Conservation (phyloP, 1,140 invertebrate genomes). For the Chionoecetes opilio region DNA sequence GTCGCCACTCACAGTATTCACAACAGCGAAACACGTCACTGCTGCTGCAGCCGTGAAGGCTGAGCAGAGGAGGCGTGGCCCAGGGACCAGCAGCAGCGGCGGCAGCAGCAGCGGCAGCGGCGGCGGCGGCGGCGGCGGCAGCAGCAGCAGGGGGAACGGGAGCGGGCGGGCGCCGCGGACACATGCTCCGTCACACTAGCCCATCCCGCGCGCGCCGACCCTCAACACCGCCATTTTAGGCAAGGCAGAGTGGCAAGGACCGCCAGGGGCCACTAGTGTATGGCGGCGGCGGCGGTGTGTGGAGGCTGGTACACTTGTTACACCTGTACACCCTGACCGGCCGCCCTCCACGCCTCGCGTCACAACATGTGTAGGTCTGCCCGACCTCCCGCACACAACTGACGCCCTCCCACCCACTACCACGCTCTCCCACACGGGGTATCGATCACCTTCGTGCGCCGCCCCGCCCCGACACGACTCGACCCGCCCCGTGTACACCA, state of each 20-base stretch:
- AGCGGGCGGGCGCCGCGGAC: slow-evolving; percentile 75
- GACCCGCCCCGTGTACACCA: slow-evolving; percentile 32
- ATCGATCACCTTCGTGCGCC: slow-evolving; percentile 46
- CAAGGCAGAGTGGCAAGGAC: slow-evolving; percentile 65
- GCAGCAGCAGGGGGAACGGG: slow-evolving; percentile 66
- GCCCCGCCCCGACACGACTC: not conserved
- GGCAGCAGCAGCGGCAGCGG: slow-evolving; percentile 62
- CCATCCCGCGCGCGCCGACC: slow-evolving; percentile 62
- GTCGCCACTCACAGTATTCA: slow-evolving; percentile 46
- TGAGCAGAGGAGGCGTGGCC: slow-evolving; percentile 64
- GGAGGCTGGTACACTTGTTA: slow-evolving; percentile 34
- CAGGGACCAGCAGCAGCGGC: slow-evolving; percentile 59
- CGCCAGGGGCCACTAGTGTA: slow-evolving; percentile 72
- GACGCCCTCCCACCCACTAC: slow-evolving; percentile 13
- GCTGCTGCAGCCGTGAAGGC: slow-evolving; percentile 63
- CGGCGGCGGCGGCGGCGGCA: slow-evolving; percentile 67
- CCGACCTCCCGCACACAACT: slow-evolving; percentile 49
- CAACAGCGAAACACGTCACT: slow-evolving; percentile 49
- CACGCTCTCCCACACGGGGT: slow-evolving; percentile 2
- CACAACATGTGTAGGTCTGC: slow-evolving; percentile 59
- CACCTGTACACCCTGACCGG: slow-evolving; percentile 61
- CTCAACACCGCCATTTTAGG: slow-evolving; percentile 79
- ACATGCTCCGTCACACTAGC: slow-evolving; percentile 79
- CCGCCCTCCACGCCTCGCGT: slow-evolving; percentile 46
- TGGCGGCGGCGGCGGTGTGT: slow-evolving; percentile 39